A percentile compares a stretch with the other conserved stretches of the same genome.
Conservation (phyloP, 2,113 vertebrate species). For the Vulpes ferrilata region DNA sequence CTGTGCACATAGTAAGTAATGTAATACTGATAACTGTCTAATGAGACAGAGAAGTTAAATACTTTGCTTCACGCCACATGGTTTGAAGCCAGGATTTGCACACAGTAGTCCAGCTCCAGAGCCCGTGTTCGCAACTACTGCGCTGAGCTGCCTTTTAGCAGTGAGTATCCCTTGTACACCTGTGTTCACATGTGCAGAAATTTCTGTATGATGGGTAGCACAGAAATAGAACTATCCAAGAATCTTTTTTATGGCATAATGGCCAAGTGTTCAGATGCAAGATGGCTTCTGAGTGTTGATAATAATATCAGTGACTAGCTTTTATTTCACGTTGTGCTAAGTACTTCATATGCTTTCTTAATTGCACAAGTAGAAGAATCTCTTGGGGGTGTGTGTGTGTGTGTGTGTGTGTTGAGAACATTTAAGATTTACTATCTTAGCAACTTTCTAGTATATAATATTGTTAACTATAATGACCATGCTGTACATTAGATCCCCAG, state of each 20-base stretch:
- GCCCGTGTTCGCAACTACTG: not conserved
- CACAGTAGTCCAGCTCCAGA: rapidly evolving
- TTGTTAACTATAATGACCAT: not conserved
- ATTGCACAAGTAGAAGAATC: not conserved
- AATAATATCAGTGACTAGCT: not conserved
- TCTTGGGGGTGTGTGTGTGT: not conserved
- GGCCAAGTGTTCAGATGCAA: not conserved
- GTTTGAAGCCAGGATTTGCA: not conserved
- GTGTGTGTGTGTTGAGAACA: not conserved
- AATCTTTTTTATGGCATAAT: not conserved
- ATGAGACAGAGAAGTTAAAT: not conserved
- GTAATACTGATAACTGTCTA: not conserved
- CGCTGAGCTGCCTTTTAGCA: not conserved
- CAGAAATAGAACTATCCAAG: not conserved
- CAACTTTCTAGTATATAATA: not conserved
- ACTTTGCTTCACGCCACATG: not conserved
- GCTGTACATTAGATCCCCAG: not conserved
- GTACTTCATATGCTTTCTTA: not conserved
- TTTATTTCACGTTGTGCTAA: not conserved
- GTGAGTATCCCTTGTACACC: not conserved
- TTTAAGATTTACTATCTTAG: not conserved
- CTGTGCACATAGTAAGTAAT: not conserved
- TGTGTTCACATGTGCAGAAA: not conserved
- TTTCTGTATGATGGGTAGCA: not conserved
- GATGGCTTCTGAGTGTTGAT: not conserved